phyloP scores from a whole-genome alignment of 1,140 invertebrate species.

The Ips typographus region DNA sequence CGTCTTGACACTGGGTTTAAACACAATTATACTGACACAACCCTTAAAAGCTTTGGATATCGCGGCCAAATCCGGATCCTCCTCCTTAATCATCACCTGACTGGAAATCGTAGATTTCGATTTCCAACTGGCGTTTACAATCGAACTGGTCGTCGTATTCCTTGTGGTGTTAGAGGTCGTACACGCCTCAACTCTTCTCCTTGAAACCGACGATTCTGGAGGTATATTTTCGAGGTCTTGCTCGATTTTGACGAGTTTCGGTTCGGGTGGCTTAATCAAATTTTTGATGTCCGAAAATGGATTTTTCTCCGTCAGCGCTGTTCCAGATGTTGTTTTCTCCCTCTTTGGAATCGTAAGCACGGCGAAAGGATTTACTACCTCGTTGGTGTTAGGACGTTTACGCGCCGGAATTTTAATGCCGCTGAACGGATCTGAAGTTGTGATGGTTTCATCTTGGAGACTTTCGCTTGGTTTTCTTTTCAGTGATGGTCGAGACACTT shows the following conservation, averaged over 20 bases:
- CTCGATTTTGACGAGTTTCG: neutral
- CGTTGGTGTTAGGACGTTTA: no score
- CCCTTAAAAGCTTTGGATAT: constrained; percentile 26
- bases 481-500: no score
- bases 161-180: neutral
- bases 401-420: no score
- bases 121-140: constrained; percentile 19
- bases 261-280: neutral
- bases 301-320: neutral
- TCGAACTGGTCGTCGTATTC: neutral
- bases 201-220: neutral
- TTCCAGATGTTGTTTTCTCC: no score
- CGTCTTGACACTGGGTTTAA: neutral
- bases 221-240: neutral
- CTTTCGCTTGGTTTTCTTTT: no score
- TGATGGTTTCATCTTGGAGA: no score
- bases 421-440: no score
- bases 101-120: constrained; percentile 14
- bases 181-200: neutral
- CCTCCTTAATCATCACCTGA: constrained; percentile 2
- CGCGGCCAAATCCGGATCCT: constrained; percentile 21
- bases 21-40: constrained; percentile 19
- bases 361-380: no score
- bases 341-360: no score
- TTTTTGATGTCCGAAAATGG: neutral